Percentiles rank a stretch among this genome's conserved stretches.
Evolutionary conservation across 2,113 vertebrate genomes (phyloP).

Genomic region (Psephotus haematonotus): DNA sequence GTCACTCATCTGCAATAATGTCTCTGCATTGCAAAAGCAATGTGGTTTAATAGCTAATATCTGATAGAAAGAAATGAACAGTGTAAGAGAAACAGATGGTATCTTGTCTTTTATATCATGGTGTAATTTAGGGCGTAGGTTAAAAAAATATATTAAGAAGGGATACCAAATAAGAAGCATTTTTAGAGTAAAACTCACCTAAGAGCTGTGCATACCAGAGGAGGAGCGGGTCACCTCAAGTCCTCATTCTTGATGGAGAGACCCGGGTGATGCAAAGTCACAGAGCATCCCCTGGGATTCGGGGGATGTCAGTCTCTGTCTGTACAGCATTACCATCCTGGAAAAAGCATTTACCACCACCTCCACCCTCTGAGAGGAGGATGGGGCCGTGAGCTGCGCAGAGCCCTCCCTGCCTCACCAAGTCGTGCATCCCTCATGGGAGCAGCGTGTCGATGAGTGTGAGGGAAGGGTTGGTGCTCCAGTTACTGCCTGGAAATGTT

Average conservation of each 20-base stretch:
- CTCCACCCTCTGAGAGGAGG: background rate
- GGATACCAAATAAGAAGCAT: background rate
- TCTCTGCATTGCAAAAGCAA: conserved; percentile 18
- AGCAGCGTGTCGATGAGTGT: rapidly evolving
- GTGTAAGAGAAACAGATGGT: background rate
- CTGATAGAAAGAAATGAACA: background rate
- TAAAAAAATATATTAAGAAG: background rate
- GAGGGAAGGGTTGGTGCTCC: background rate
- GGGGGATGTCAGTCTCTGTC: background rate
- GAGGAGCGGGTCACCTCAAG: background rate
- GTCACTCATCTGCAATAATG: background rate
- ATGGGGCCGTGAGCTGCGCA: rapidly evolving
- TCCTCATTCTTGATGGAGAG: background rate
- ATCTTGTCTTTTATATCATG: background rate
- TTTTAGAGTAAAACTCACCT: background rate
- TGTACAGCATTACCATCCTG: rapidly evolving
- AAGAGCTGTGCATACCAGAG: background rate
- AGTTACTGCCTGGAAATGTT: background rate
- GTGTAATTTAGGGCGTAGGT: background rate
- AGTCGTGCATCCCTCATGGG: rapidly evolving
- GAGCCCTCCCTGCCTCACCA: rapidly evolving
- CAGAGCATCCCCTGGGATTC: background rate
- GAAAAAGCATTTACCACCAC: rapidly evolving
- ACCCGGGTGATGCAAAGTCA: background rate
- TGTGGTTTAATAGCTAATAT: background rate